A percentile compares a stretch with the other conserved stretches of the same genome.
phyloP scores from a whole-genome alignment of 53 echinoderm and acorn worm genomes.

The Hippasteria phrygiana region DNA sequence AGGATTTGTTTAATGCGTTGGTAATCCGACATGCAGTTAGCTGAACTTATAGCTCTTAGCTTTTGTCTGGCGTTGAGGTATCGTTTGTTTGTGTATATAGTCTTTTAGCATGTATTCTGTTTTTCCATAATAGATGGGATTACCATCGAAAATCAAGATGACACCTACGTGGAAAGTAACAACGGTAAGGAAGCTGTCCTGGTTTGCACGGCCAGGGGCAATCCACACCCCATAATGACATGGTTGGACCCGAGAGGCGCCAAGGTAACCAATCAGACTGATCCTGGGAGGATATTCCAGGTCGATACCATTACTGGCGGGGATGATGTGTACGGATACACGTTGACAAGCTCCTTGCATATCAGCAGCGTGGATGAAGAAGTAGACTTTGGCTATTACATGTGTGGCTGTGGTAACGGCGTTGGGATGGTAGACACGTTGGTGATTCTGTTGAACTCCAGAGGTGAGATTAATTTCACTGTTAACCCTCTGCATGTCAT shows the following conservation, averaged over 20 bases:
- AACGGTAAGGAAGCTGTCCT: too few species aligned
- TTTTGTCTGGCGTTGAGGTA: too few species aligned
- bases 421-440: slow-evolving; percentile 10
- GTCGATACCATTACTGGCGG: slow-evolving; percentile 1
- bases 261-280: slow-evolving; percentile 23
- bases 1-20: too few species aligned
- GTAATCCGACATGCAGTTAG: too few species aligned
- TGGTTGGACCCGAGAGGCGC: neutral
- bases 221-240: neutral
- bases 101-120: too few species aligned
- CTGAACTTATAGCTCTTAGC: too few species aligned
- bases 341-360: neutral
- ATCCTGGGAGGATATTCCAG: neutral
- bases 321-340: slow-evolving; percentile 13
- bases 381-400: slow-evolving; percentile 20
- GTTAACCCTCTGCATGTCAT: neutral
- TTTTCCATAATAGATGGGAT: too few species aligned
- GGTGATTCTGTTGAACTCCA: neutral
- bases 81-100: too few species aligned
- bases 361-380: neutral
- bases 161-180: too few species aligned
- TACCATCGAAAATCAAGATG: too few species aligned
- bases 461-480: slow-evolving; percentile 19
- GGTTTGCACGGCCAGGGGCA: too few species aligned
- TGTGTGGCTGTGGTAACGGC: slow-evolving; percentile 8